Evolutionary conservation across 2,888 invertebrate species (phyloP), one percentile per base, ranked within the genome.

Genomic region (Drosophila villosipedis): DNA sequence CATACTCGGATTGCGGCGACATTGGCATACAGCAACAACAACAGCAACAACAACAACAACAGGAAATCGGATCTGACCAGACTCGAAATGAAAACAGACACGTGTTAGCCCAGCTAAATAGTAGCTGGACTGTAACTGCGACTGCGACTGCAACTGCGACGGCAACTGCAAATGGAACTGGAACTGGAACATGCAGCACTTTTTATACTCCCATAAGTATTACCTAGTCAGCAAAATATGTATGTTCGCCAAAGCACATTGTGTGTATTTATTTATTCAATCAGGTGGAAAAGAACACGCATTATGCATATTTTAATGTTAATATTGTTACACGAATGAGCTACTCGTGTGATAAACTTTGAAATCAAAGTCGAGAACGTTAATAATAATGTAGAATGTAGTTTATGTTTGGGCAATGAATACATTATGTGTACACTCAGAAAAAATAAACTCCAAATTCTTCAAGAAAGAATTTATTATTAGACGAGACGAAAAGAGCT

Each of bases 31-130:
- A 74, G 31, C 31, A 31, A 69, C 69, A 74, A 63, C 64, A 70
- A 33, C 39, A 39, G 25, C 25, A 25, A 25, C 25, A 25, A 25
- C 25, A 25, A 25, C 25, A 41, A 39, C 63, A 73, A 66, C 68
- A 70, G 81, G 76, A 73, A 75, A 68, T 76, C 65, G 75, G 86
- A 83, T 73, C 82, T 60, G 69, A 71, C 63, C 84, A 78, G 87
- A 78, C 84, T 74, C 80, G 28, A 68, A 47, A 59, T 52, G 82
- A 67, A 76, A 78, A 60, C 73, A 67, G 76, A 82, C 64, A 84
- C 84, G 68, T 73, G 60, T 73, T 78, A 50, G 76, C 64, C 66
- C 68, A 55, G 55, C 47, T 60, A n/a, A 58, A 59, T 72, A 30
- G 62, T 62, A 64, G 54, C 65, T 58, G 50, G 54, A 54, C 54